A percentile compares a stretch with the other conserved stretches of the same genome.
phyloP scores from a whole-genome alignment of 2,113 vertebrate species.

The Poicephalus meyeri region DNA sequence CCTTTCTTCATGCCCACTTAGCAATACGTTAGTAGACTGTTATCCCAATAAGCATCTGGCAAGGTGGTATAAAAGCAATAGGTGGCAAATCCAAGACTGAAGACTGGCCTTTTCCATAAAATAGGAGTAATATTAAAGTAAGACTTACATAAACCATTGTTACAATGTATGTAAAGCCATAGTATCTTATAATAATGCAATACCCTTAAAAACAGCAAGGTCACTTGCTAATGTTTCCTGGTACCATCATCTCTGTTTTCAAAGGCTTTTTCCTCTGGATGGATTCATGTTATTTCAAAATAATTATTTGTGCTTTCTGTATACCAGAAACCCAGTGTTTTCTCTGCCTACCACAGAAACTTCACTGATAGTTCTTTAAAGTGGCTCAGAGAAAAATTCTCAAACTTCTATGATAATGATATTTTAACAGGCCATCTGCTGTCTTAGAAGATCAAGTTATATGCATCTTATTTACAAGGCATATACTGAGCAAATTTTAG shows the following conservation, averaged over 20 bases:
- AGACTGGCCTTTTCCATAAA: neutral
- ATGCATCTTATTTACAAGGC: neutral
- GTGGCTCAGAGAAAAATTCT: neutral
- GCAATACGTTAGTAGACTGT: neutral
- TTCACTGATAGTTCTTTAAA: neutral
- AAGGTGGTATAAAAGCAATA: neutral
- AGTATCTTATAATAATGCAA: neutral
- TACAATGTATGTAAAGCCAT: neutral
- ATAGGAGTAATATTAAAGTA: neutral
- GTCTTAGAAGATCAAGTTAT: neutral
- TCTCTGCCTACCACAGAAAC: neutral
- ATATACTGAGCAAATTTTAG: neutral
- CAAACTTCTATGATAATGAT: neutral
- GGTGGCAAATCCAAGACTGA: neutral
- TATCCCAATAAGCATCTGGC: neutral
- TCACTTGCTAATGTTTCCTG: neutral
- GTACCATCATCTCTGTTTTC: neutral
- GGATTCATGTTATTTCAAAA: neutral
- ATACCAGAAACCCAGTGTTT: neutral
- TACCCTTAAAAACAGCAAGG: neutral
- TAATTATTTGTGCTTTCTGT: neutral
- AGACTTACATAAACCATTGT: neutral
- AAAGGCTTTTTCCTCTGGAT: neutral
- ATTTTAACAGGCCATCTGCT: neutral
- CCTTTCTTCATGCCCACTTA: neutral